These are phyloP conservation scores for Heliconius hermathena DNA, from an alignment of 1,140 invertebrate genomes.

Conservation along the genomic window DNA sequence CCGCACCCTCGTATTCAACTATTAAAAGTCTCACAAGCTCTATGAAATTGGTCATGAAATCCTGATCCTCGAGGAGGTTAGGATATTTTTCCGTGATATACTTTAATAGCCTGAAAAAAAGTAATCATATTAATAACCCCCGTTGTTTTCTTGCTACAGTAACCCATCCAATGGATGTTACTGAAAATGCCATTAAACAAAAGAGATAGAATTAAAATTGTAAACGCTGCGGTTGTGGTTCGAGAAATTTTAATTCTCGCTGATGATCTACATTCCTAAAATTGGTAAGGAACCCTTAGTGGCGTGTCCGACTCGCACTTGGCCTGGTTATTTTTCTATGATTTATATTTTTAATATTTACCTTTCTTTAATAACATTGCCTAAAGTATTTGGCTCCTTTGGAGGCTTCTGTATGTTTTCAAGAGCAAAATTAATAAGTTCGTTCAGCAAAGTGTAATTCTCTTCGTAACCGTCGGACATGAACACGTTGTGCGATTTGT, in stretches of 20 bases:
- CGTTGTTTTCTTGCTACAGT: too few relatives aligned
- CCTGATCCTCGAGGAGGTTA: slow-evolving; percentile 44
- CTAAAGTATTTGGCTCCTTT: neutral
- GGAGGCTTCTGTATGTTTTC: neutral
- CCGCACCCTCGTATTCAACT: slow-evolving; percentile 57
- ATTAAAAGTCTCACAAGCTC: slow-evolving; percentile 54
- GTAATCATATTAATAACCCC: too few relatives aligned
- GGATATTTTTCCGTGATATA: slow-evolving; percentile 49
- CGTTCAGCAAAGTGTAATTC: neutral
- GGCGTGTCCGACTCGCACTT: too few relatives aligned
- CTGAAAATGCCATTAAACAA: too few relatives aligned
- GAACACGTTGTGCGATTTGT: neutral
- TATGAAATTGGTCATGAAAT: slow-evolving; percentile 54
- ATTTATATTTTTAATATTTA: neutral
- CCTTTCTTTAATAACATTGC: neutral
- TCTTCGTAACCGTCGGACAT: neutral
- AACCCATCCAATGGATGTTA: too few relatives aligned
- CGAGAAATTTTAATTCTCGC: too few relatives aligned
- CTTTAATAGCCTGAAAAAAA: slow-evolving; percentile 44
- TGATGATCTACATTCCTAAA: too few relatives aligned
- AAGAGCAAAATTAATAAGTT: slow-evolving; percentile 17
- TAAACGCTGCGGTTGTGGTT: too few relatives aligned
- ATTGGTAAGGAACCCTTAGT: too few relatives aligned
- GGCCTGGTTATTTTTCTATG: too few relatives aligned
- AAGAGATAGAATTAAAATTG: too few relatives aligned